These are phyloP conservation scores for Norana najaformis DNA, from an alignment of 2,888 invertebrate genomes.

Conservation along the genomic window DNA sequence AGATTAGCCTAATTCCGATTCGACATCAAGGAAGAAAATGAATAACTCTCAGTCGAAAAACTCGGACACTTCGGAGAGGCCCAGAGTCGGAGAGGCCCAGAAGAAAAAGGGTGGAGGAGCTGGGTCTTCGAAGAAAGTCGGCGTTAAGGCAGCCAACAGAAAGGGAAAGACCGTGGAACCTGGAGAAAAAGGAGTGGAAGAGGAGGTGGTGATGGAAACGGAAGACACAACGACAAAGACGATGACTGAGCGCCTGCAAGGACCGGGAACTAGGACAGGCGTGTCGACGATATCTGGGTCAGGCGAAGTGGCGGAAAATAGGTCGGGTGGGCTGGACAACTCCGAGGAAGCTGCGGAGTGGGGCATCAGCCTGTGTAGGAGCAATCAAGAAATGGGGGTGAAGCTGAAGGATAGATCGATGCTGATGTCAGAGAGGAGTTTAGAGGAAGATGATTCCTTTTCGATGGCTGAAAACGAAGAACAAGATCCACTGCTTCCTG, in stretches of 20 bases:
- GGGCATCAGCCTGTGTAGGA: not conserved
- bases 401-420: not conserved
- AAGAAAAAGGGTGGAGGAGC: not conserved
- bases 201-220: not conserved
- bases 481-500: not conserved
- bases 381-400: not conserved
- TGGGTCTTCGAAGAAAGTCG: not conserved
- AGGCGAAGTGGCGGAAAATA: not conserved
- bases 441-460: not conserved
- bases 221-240: not conserved
- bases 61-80: not conserved
- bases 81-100: not conserved
- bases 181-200: not conserved
- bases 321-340: not conserved
- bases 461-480: not conserved
- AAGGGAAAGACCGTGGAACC: not conserved
- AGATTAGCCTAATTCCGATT: not conserved
- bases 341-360: not conserved
- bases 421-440: not conserved
- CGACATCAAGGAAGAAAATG: not conserved
- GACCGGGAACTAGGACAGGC: not conserved
- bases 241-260: not conserved
- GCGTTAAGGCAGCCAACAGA: not conserved
- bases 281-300: not conserved
- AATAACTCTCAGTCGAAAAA: not conserved